phyloP scores from a whole-genome alignment of 1,140 invertebrate species.

The Chrysomallon squamiferum region DNA sequence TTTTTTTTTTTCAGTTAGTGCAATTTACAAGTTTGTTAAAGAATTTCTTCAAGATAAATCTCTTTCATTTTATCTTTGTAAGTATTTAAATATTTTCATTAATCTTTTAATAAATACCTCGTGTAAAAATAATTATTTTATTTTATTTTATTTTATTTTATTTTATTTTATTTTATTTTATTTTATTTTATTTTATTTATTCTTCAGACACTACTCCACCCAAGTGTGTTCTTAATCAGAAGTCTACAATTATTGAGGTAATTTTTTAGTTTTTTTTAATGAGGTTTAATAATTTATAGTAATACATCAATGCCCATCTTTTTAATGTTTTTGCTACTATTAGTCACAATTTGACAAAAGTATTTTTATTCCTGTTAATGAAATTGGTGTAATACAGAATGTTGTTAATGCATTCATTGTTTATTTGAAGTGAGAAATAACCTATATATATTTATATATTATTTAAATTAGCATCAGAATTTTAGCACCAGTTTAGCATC shows the following conservation, averaged over 20 bases:
- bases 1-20: conserved; percentile 62
- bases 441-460: too few species aligned
- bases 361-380: too few species aligned
- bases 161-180: neutral
- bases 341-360: too few species aligned
- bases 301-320: too few species aligned
- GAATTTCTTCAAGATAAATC: conserved; percentile 70
- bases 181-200: conserved; percentile 34
- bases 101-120: neutral
- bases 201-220: conserved; percentile 77
- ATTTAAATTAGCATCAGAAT: too few species aligned
- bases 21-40: conserved; percentile 75
- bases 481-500: too few species aligned
- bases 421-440: too few species aligned
- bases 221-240: conserved; percentile 61
- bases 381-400: too few species aligned
- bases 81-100: conserved; percentile 59
- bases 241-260: conserved; percentile 36
- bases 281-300: too few species aligned
- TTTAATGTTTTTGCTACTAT: too few species aligned
- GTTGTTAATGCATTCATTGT: too few species aligned
- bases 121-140: neutral
- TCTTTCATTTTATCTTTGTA: conserved; percentile 77
- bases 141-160: neutral
- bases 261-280: too few species aligned